Evolutionary conservation across 2,113 vertebrate genomes (phyloP).

Genomic region (Cryptoleucopteryx plumbea): DNA sequence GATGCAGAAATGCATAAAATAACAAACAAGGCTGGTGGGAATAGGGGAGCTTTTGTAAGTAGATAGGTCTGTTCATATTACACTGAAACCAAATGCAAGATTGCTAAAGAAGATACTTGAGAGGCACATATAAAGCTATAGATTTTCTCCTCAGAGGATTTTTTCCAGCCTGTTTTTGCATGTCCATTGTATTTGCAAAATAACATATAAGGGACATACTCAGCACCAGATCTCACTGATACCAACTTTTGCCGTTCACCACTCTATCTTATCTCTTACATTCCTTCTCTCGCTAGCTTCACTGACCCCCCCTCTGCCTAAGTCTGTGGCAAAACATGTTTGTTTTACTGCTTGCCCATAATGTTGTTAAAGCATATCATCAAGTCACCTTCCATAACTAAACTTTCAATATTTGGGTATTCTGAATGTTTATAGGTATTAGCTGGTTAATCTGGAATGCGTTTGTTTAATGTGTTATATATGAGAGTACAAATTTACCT

Average conservation of each 20-base stretch:
- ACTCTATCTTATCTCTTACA: conserved; percentile 2
- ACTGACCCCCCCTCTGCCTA: background rate
- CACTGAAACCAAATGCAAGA: conserved; percentile 75
- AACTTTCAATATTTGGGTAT: background rate
- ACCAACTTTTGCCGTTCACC: conserved; percentile 4
- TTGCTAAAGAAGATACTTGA: conserved; percentile 68
- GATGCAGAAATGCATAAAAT: conserved; percentile 84
- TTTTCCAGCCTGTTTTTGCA: conserved; percentile 32
- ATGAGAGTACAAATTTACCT: background rate
- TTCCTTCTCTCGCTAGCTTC: background rate
- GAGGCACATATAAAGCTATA: conserved; percentile 51
- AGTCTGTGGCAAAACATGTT: background rate
- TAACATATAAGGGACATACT: conserved; percentile 46
- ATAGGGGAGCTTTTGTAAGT: conserved; percentile 76
- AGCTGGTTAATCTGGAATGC: background rate
- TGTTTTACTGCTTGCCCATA: background rate
- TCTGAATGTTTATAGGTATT: background rate
- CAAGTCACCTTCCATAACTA: background rate
- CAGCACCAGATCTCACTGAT: conserved; percentile 35
- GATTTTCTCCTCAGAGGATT: conserved; percentile 46
- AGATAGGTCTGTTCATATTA: conserved; percentile 78
- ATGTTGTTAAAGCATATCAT: background rate
- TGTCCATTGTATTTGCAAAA: conserved; percentile 61
- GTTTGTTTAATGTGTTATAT: background rate
- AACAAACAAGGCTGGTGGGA: conserved; percentile 81